phyloP scores from a whole-genome alignment of 1,140 invertebrate species.

The Reticulitermes speratus region DNA sequence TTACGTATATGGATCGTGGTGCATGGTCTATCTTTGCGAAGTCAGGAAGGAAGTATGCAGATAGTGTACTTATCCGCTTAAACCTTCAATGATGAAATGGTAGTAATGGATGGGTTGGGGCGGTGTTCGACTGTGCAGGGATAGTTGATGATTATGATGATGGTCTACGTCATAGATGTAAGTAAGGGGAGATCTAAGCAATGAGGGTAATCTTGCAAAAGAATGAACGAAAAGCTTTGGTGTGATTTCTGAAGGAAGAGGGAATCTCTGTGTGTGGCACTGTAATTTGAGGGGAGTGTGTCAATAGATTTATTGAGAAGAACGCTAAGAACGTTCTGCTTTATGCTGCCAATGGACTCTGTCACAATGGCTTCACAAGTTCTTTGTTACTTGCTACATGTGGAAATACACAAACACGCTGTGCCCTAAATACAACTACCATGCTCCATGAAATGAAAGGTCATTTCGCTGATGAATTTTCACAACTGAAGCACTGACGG shows the following conservation, averaged over 20 bases:
- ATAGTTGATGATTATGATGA: conserved; percentile 9
- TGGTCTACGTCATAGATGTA: neutral
- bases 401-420: too few species aligned
- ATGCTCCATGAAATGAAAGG: too few species aligned
- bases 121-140: neutral
- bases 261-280: neutral
- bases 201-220: neutral
- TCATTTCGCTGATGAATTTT: too few species aligned
- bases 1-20: neutral
- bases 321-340: neutral
- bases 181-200: neutral
- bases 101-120: neutral
- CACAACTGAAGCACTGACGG: too few species aligned
- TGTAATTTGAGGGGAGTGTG: neutral
- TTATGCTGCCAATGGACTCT: neutral
- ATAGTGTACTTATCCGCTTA: neutral
- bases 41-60: neutral
- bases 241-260: neutral
- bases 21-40: neutral
- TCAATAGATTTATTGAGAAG: neutral
- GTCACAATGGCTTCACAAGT: too few species aligned
- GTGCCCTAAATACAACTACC: too few species aligned
- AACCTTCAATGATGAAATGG: neutral
- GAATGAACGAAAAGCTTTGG: conserved; percentile 3
- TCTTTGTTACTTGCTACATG: too few species aligned